phyloP scores from a whole-genome alignment of 2,888 invertebrate species.

The Agonopterix heracliana region DNA sequence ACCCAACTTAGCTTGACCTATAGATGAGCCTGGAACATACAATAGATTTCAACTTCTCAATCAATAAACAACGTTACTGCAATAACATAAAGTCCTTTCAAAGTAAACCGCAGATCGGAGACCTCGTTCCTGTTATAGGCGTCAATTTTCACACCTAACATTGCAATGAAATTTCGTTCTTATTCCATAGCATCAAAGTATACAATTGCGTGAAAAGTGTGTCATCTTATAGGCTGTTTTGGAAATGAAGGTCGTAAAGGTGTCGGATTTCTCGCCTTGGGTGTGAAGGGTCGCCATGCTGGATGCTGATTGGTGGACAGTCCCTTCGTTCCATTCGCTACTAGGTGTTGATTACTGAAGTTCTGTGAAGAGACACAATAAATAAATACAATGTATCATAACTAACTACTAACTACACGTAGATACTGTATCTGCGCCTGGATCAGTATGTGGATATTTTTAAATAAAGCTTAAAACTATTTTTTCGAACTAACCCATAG shows the following conservation, averaged over 20 bases:
- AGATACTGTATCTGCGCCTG: neutral
- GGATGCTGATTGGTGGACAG: conserved; percentile 50
- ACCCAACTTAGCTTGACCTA: conserved; percentile 13
- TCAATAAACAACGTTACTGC: conserved; percentile 25
- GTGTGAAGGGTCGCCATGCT: conserved; percentile 65
- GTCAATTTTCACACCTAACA: conserved; percentile 70
- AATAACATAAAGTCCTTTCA: conserved; percentile 23
- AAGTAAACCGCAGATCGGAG: conserved; percentile 10
- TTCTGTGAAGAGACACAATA: neutral
- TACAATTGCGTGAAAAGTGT: conserved; percentile 12
- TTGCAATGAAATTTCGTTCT: conserved; percentile 20
- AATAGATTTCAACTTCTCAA: conserved; percentile 20
- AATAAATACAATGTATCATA: neutral
- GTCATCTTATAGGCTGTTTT: conserved; percentile 29
- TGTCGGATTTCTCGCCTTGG: conserved; percentile 71
- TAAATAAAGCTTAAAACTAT: no score
- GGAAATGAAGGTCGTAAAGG: conserved; percentile 33
- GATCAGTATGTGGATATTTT: no score
- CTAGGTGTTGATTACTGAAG: conserved; percentile 44
- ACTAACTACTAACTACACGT: neutral
- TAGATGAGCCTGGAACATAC: conserved; percentile 14
- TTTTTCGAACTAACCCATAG: no score
- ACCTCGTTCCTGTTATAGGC: conserved; percentile 47
- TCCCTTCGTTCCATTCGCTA: conserved; percentile 20
- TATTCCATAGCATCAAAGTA: conserved; percentile 3